These are phyloP conservation scores for Blastomussa wellsi DNA, from an alignment of 92 coral and sea anemone genomes.

Conservation along the genomic window DNA sequence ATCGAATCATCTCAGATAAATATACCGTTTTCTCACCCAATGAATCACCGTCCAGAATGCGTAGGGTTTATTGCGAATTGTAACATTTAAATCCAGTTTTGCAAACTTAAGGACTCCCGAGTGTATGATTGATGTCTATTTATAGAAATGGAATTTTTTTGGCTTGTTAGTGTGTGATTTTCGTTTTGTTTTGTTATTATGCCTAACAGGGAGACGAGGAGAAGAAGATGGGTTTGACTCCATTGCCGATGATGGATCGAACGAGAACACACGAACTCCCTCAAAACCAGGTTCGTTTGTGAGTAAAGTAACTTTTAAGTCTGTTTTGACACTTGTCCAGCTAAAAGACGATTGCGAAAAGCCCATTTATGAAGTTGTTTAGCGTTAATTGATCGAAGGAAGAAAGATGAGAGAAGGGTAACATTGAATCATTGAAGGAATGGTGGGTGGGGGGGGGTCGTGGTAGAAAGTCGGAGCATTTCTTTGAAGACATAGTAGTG, in stretches of 20 bases:
- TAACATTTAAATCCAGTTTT: too few relatives aligned
- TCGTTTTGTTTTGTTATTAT: neutral
- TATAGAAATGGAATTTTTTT: neutral
- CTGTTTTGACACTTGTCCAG: neutral
- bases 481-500: too few relatives aligned
- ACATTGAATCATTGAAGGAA: too few relatives aligned
- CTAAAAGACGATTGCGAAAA: neutral
- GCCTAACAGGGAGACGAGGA: slow-evolving; percentile 86
- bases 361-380: neutral
- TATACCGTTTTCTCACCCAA: neutral
- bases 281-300: slow-evolving; percentile 76
- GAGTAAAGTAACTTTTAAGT: neutral
- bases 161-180: neutral
- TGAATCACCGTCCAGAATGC: neutral
- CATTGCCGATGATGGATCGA: slow-evolving; percentile 93
- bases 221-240: slow-evolving; percentile 74
- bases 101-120: neutral
- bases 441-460: too few relatives aligned
- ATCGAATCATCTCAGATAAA: too few relatives aligned
- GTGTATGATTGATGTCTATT: too few relatives aligned
- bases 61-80: neutral
- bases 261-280: slow-evolving; percentile 84
- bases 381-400: too few relatives aligned
- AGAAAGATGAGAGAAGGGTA: too few relatives aligned
- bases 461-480: too few relatives aligned